These are phyloP conservation scores for Sitobion miscanthi DNA, from an alignment of 1,140 invertebrate genomes.

Conservation along the genomic window DNA sequence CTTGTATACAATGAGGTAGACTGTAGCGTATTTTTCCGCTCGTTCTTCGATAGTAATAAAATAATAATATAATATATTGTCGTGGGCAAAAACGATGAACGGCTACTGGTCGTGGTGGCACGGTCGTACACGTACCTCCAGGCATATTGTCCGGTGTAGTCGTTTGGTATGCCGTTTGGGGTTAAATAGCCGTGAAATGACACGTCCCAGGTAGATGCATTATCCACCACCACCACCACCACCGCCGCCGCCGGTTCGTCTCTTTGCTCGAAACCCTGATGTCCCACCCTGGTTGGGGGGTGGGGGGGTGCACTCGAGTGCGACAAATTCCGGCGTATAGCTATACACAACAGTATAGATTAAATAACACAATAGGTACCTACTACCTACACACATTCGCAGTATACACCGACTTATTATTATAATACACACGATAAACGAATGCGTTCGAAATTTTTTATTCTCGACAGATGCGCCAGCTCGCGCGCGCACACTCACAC, in stretches of 20 bases:
- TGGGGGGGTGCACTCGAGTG: slow-evolving; percentile 17
- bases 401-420: neutral
- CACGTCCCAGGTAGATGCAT: neutral
- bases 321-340: neutral
- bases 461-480: slow-evolving; percentile 23
- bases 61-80: neutral
- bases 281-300: neutral
- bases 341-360: slow-evolving; percentile 11
- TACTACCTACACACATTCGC: neutral
- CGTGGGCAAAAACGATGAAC: neutral
- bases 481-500: neutral
- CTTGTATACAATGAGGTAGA: neutral
- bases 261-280: neutral
- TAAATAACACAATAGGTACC: neutral
- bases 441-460: neutral
- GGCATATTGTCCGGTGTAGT: neutral
- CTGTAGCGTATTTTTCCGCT: neutral
- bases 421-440: neutral
- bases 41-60: slow-evolving; percentile 2
- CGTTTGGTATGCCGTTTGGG: neutral
- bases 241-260: neutral
- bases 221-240: neutral
- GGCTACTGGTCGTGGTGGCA: neutral
- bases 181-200: slow-evolving; percentile 52
- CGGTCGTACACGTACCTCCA: neutral